A percentile compares a stretch with the other conserved stretches of the same genome.
These are phyloP conservation scores for Prenolepis imparis DNA, from an alignment of 2,888 invertebrate genomes.

Conservation along the genomic window DNA sequence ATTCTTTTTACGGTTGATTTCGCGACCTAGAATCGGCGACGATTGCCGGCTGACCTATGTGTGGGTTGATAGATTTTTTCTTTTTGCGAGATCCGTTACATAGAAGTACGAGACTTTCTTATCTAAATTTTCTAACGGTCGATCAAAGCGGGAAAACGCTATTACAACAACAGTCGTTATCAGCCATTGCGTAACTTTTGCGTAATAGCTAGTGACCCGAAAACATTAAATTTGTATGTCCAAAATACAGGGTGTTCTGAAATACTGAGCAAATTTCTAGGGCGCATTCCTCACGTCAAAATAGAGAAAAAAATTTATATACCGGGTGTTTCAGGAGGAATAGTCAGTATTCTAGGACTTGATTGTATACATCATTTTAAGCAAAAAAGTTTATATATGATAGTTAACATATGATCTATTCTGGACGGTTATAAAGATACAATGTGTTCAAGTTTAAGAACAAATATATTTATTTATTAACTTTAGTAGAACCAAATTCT, in stretches of 20 bases:
- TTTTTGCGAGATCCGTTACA: conserved; percentile 58
- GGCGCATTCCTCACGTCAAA: too few species aligned
- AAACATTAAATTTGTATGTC: neutral
- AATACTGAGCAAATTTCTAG: too few species aligned
- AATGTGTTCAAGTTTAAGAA: too few species aligned
- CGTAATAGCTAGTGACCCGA: neutral
- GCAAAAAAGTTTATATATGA: too few species aligned
- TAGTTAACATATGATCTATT: too few species aligned
- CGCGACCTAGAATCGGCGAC: conserved; percentile 30
- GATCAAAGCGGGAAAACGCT: neutral
- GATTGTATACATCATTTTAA: too few species aligned
- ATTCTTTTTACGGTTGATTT: conserved; percentile 68
- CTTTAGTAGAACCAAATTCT: too few species aligned
- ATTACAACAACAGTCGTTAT: neutral
- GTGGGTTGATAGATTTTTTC: conserved; percentile 14
- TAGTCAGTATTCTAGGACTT: too few species aligned
- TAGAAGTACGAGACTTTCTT: conserved; percentile 56
- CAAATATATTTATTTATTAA: too few species aligned
- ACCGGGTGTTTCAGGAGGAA: too few species aligned
- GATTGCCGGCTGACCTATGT: conserved; percentile 31
- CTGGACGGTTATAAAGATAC: too few species aligned
- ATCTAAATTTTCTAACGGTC: conserved; percentile 55
- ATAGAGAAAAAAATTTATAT: too few species aligned
- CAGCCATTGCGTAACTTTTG: neutral
- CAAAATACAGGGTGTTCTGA: neutral